Evolutionary conservation across 2,797 vertebrate genomes (phyloP).

Genomic region (Myotis findleyi): DNA sequence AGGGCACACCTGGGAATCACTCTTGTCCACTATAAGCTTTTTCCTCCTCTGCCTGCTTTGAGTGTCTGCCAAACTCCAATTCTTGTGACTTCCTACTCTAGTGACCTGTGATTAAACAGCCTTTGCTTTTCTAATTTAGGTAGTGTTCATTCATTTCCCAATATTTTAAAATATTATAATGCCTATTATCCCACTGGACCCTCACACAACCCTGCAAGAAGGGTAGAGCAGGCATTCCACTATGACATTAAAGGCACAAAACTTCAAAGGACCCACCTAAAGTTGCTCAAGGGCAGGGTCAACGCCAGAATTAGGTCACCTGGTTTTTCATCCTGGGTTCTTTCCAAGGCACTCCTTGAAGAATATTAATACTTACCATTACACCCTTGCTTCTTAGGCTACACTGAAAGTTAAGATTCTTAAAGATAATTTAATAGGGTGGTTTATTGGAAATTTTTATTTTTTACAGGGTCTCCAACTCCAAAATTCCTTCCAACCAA

Average conservation of each 20-base stretch:
- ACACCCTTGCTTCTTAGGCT: not conserved
- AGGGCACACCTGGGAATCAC: too few relatives aligned
- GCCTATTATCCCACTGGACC: not conserved
- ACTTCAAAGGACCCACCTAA: not conserved
- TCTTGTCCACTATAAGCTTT: not conserved
- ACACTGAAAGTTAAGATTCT: not conserved
- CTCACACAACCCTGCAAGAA: not conserved
- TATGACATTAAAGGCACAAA: not conserved
- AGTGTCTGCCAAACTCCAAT: not conserved
- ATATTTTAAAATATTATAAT: not conserved
- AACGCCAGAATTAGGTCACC: not conserved
- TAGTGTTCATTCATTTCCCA: not conserved
- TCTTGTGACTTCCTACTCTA: fast-evolving
- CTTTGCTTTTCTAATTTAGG: not conserved
- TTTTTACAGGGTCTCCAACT: not conserved
- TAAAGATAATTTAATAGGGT: not conserved
- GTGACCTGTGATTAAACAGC: not conserved
- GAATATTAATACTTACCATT: not conserved
- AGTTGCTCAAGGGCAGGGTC: not conserved
- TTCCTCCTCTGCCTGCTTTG: not conserved
- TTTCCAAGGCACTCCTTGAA: not conserved
- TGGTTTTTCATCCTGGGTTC: not conserved
- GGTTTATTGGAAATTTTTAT: not conserved
- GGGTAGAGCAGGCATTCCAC: not conserved
- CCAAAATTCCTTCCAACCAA: not conserved